phyloP scores from a whole-genome alignment of 2,888 invertebrate genomes.

The Alentia gelatinosa region DNA sequence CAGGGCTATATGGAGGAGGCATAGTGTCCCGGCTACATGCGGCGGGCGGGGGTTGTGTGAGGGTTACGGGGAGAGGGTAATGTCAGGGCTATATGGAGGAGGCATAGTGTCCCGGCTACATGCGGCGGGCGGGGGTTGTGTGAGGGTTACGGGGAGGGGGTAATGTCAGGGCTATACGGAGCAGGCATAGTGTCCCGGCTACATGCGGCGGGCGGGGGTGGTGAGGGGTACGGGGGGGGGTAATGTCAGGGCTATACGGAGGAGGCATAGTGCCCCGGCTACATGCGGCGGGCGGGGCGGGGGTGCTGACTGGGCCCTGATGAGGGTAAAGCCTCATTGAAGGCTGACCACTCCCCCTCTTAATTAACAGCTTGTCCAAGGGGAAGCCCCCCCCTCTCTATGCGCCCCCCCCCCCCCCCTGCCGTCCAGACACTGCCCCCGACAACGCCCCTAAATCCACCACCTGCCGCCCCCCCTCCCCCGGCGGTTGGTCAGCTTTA shows the following conservation, averaged over 20 bases:
- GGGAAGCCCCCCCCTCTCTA: not conserved
- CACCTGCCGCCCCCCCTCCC: not conserved
- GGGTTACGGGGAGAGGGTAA: too few species aligned
- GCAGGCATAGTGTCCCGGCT: too few species aligned
- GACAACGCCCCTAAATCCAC: not conserved
- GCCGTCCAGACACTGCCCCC: not conserved
- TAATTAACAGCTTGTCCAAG: conserved; percentile 7
- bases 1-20: too few species aligned
- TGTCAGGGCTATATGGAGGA: too few species aligned
- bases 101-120: too few species aligned
- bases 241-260: too few species aligned
- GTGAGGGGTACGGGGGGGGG: not conserved
- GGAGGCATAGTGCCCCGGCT: too few species aligned
- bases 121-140: too few species aligned
- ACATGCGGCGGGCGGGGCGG: not conserved
- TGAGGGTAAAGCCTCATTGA: not conserved
- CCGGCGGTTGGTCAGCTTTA: not conserved
- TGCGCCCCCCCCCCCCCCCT: not conserved
- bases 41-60: too few species aligned
- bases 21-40: too few species aligned
- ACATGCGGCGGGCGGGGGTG: not conserved
- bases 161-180: too few species aligned
- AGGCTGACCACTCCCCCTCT: conserved; percentile 19
- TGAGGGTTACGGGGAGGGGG: too few species aligned
- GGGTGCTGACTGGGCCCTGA: not conserved